A percentile compares a stretch with the other conserved stretches of the same genome.
phyloP scores from a whole-genome alignment of 2,888 invertebrate genomes.

The Cosmopolites sordidus region DNA sequence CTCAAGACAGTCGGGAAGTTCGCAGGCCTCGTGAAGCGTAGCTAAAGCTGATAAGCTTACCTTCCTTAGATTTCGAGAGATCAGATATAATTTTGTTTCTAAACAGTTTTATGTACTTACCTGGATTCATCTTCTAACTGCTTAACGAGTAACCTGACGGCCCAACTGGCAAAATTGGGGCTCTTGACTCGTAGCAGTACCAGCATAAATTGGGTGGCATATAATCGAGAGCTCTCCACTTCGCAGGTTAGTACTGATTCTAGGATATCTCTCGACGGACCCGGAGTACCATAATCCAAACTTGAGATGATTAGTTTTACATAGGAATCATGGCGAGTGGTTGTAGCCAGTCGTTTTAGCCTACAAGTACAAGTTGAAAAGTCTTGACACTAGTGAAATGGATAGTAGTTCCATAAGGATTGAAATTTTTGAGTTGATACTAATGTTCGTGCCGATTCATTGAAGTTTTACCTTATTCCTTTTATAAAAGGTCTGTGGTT shows the following conservation, averaged over 20 bases:
- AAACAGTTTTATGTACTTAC: conserved; percentile 9
- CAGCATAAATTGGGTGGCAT: conserved; percentile 87
- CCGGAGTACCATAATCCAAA: conserved; percentile 79
- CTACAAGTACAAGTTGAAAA: too few relatives aligned
- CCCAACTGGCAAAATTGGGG: conserved; percentile 78
- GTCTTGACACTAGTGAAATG: too few relatives aligned
- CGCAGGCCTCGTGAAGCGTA: conserved; percentile 89
- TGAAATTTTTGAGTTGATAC: too few relatives aligned
- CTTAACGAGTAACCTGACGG: conserved; percentile 75
- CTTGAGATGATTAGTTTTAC: conserved; percentile 90
- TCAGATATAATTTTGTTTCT: too few relatives aligned
- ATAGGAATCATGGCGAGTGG: conserved; percentile 86
- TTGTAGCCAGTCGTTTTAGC: conserved; percentile 72
- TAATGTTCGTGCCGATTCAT: too few relatives aligned
- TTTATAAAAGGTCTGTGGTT: too few relatives aligned
- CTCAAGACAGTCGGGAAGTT: conserved; percentile 73
- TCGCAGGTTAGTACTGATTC: conserved; percentile 54
- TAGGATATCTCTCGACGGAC: conserved; percentile 56
- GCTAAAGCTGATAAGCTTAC: conserved; percentile 77
- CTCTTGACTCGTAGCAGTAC: conserved; percentile 75
- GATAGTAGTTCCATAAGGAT: too few relatives aligned
- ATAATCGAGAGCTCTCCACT: conserved; percentile 65
- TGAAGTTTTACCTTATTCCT: too few relatives aligned
- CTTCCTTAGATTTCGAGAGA: too few relatives aligned
- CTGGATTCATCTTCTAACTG: conserved; percentile 80